Percentiles rank a stretch among this genome's conserved stretches.
Evolutionary conservation across 2,888 invertebrate genomes (phyloP).

Genomic region (Tipula unca): DNA sequence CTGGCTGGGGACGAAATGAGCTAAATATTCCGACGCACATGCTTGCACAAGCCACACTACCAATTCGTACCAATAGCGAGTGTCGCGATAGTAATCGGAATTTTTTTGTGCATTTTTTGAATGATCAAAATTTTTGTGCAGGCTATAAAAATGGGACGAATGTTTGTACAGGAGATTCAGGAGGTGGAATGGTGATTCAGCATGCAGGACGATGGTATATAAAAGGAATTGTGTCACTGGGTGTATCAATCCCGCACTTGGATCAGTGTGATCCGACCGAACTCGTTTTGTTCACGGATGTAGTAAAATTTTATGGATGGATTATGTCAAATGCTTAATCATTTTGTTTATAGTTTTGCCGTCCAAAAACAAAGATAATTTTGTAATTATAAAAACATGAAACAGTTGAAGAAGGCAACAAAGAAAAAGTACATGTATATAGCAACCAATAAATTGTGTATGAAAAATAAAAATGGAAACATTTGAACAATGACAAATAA

Average conservation of each 20-base stretch:
- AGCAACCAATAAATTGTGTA: too few species aligned
- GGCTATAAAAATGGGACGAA: constrained; percentile 32
- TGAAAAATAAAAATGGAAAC: too few species aligned
- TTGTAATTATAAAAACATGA: too few species aligned
- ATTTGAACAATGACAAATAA: too few species aligned
- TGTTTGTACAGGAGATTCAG: constrained; percentile 47
- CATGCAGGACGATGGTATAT: constrained; percentile 21
- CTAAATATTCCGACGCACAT: constrained; percentile 17
- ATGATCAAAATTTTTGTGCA: background rate
- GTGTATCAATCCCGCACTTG: background rate
- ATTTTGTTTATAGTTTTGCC: too few species aligned
- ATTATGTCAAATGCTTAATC: background rate
- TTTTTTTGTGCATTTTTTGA: constrained; percentile 20
- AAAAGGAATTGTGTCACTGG: constrained; percentile 27
- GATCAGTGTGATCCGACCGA: background rate
- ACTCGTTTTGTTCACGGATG: background rate
- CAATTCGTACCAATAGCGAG: constrained; percentile 32
- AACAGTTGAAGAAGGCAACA: too few species aligned
- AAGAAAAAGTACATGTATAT: too few species aligned
- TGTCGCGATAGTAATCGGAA: constrained; percentile 30
- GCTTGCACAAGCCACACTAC: constrained; percentile 33
- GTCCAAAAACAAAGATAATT: too few species aligned
- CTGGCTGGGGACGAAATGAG: constrained; percentile 40
- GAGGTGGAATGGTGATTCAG: constrained; percentile 42
- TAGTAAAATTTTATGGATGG: background rate